phyloP scores from a whole-genome alignment of 2,888 invertebrate species.

The Eilema caniola region DNA sequence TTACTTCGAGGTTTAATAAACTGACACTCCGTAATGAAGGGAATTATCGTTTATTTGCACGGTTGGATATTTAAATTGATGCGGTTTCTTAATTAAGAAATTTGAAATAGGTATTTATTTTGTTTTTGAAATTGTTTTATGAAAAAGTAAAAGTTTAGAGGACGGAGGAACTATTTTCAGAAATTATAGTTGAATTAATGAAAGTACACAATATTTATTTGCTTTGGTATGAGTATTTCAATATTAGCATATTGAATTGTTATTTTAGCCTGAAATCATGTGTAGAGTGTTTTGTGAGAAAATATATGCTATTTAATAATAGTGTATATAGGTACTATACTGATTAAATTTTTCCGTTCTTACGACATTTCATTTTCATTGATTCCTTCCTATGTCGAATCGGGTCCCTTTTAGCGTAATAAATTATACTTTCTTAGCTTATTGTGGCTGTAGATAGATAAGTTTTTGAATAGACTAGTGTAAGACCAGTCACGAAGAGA shows the following conservation, averaged over 20 bases:
- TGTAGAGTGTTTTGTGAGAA: too few relatives aligned
- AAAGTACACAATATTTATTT: too few relatives aligned
- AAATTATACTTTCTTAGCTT: background rate
- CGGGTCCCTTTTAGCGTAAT: background rate
- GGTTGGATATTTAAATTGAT: slow-evolving; percentile 33
- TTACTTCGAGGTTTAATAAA: slow-evolving; percentile 71
- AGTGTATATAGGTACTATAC: background rate
- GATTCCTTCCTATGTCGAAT: background rate
- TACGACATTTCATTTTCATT: background rate
- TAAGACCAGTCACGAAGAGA: background rate
- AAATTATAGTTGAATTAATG: background rate
- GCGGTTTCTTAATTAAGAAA: slow-evolving; percentile 7
- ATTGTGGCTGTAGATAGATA: background rate
- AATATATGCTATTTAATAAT: too few relatives aligned
- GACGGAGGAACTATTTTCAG: too few relatives aligned
- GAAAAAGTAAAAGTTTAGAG: too few relatives aligned
- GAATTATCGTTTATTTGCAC: slow-evolving; percentile 60
- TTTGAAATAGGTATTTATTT: background rate
- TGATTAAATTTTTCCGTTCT: background rate
- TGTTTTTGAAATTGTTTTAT: too few relatives aligned
- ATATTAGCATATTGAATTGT: too few relatives aligned
- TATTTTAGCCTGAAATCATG: too few relatives aligned
- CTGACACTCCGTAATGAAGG: slow-evolving; percentile 72
- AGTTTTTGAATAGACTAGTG: background rate
- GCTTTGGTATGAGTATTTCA: too few relatives aligned